Base-by-base conservation (phyloP, 1,140 invertebrate species). In the Drosophila seguyi region DNA sequence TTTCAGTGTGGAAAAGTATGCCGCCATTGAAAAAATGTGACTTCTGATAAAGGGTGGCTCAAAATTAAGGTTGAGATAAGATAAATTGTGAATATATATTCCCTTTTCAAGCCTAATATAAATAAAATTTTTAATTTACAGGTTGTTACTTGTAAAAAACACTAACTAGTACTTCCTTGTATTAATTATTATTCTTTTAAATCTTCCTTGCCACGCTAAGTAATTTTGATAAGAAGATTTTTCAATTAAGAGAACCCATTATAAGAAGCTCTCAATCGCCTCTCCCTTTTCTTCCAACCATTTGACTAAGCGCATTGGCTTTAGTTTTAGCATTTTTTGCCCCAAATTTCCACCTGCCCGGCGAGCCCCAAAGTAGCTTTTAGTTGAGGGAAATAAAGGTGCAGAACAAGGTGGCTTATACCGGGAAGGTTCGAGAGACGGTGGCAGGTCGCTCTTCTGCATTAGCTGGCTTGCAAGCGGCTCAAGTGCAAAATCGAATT, bases 401-500 rank as follows among this genome's bases (percentile, higher is more conserved):
- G 27, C 22, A 25, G 20, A 47, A 27, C 39, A 20, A 22, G 13
- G 18, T 52, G 6, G 6, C 22, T 14, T 52, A 34, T 14, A 16
- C 1, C 4, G 11, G 4, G 6, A 8, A 13, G 29, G 1, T 36
- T 29, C 5, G 31, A 18, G 47, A 14, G 25, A 20, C 62, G 38
- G 34, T n/a, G 44, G 74, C 42, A 79, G 80, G 84, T 87, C 66
- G 83, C 65, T 73, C 66, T 20, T 69, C 84, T 79, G 80, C 84
- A 87, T 87, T 87, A 88, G 84, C 80, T 71, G 22, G 84, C 50
- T 62, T 75, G 84, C 84, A 80, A 75, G 79, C 75, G 84, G 84
- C 84, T 87, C 84, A 88, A 87, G 84, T 87, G 84, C 84, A 87
- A 87, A 87, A 87, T 87, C 84, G 84, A 87, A 87, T 87, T 87